These are phyloP conservation scores for Luidia sarsii DNA, from an alignment of 53 echinoderm and acorn worm species.

Conservation along the genomic window DNA sequence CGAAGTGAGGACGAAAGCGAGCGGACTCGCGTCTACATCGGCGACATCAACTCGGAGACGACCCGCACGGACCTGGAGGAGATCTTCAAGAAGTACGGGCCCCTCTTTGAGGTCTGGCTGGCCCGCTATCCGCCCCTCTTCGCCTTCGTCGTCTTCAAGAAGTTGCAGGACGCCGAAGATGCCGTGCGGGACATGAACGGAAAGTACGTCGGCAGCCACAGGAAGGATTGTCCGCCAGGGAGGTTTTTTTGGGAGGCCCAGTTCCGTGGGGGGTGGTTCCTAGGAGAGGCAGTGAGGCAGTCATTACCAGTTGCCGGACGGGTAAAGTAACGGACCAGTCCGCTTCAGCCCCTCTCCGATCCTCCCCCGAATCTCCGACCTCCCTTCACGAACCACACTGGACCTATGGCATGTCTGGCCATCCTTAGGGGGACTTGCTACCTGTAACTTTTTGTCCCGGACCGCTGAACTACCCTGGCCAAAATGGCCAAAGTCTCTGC, in stretches of 20 bases:
- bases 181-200: constrained; percentile 78
- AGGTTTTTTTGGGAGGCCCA: too few species aligned
- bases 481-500: too few species aligned
- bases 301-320: not conserved
- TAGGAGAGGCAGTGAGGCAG: too few species aligned
- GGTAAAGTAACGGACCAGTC: not conserved
- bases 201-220: constrained; percentile 61
- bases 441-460: too few species aligned
- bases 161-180: constrained; percentile 73
- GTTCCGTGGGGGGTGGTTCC: too few species aligned
- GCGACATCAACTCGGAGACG: constrained; percentile 26
- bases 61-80: constrained; percentile 32
- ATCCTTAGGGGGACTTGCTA: too few species aligned
- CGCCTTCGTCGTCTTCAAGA: constrained; percentile 85
- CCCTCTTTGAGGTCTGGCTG: constrained; percentile 86
- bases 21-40: constrained; percentile 51
- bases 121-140: constrained; percentile 93
- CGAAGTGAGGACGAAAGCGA: constrained; percentile 49
- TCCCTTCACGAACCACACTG: too few species aligned
- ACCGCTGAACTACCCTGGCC: too few species aligned
- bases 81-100: constrained; percentile 64
- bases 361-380: too few species aligned
- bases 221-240: too few species aligned
- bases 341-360: too few species aligned
- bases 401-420: too few species aligned